Evolutionary conservation across 2,888 invertebrate genomes (phyloP).

Genomic region (Allygus modestus): DNA sequence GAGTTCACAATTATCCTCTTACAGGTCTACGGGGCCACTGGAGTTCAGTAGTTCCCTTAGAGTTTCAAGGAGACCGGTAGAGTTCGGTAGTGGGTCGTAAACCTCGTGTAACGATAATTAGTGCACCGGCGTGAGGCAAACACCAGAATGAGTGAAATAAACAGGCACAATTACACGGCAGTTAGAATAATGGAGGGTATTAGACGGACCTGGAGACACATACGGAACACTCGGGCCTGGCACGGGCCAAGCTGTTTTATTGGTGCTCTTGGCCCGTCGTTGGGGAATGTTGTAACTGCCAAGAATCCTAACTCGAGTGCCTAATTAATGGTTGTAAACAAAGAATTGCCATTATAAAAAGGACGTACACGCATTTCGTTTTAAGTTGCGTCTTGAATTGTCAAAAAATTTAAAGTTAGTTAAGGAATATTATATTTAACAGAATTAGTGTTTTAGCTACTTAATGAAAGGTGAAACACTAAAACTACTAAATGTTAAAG

Average conservation of each 20-base stretch:
- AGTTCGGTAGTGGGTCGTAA: slow-evolving; percentile 13
- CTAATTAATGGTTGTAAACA: slow-evolving; percentile 42
- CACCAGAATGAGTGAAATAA: slow-evolving; percentile 37
- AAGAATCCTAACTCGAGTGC: neutral
- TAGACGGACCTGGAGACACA: neutral
- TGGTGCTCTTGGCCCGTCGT: neutral
- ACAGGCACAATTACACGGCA: slow-evolving; percentile 20
- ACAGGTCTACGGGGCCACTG: too few species aligned
- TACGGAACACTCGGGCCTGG: slow-evolving; percentile 6
- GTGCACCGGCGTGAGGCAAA: slow-evolving; percentile 12
- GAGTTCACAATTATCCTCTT: too few species aligned
- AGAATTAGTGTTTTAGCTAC: too few species aligned
- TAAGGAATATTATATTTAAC: too few species aligned
- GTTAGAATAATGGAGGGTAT: slow-evolving; percentile 31
- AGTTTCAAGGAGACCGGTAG: too few species aligned
- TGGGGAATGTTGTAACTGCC: slow-evolving; percentile 22
- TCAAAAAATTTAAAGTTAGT: neutral
- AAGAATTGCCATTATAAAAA: neutral
- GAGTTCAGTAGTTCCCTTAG: too few species aligned
- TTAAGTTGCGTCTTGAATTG: neutral
- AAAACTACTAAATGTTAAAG: too few species aligned
- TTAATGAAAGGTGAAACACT: too few species aligned
- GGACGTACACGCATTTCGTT: neutral
- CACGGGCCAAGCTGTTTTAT: slow-evolving; percentile 3
- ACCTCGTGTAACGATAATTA: neutral